Evolutionary conservation across 2,113 vertebrate species (phyloP), one percentile per base, ranked within the genome.

Genomic region (Phasianus colchicus): DNA sequence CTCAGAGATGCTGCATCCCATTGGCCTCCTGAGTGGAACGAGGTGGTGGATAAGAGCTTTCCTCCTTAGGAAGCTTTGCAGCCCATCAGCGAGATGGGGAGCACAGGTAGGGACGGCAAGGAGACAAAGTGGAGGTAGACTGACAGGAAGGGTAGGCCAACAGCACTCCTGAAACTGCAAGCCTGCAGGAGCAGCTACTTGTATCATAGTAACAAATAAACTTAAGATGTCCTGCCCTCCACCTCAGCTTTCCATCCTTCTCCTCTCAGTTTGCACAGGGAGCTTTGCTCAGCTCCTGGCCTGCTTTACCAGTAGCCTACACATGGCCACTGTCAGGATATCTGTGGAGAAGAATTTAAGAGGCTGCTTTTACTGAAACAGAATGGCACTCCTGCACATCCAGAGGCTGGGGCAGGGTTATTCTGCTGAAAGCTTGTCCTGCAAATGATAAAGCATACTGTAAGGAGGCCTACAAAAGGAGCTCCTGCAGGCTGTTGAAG

Each of bases 151-250:
- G 22, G 9, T 38, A 71, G n/a, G 27, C 20, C 74, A 74, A 19
- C 18, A 64, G 25, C 32, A 58, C 12, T 54, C 27, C 30, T 67
- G 45, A 70, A 30, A 36, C 10, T 38, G n/a, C 10, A 70, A 70
- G 22, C 45, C 55, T 76, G 42, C 25, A 65, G 29, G 34, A 48
- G 8, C 24, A 20, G 14, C 36, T 73, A 16, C 25, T 65, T n/a
- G 5, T 63, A 6, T 4, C 11, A 75, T 6, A 72, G 79, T 48
- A 29, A 54, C 4, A 32, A 54, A 5, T n/a, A 76, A 63, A 40
- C 7, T 76, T 27, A 1, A 0, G 40, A 72, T 3, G 11, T 24
- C 24, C 16, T 61, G 54, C 22, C 48, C 11, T 52, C 0, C 0
- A 36, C 38, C 48, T 63, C n/a, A 70, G 63, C 5, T 66, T 40